These are phyloP conservation scores for Dicranocentrus wangi DNA, from an alignment of 2,888 invertebrate species.

Conservation along the genomic window DNA sequence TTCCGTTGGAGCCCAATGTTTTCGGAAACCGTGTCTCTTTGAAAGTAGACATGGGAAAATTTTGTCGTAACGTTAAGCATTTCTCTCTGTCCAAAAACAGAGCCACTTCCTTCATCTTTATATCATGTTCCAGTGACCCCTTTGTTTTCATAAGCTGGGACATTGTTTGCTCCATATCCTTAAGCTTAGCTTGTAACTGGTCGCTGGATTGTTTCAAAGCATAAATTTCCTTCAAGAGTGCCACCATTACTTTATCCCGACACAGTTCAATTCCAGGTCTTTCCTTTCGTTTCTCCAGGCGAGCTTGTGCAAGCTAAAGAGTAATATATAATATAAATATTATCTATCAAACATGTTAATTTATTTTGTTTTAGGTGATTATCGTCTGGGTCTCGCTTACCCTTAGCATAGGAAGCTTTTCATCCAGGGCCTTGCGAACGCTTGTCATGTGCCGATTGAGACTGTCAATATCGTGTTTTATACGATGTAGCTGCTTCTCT, in stretches of 20 bases:
- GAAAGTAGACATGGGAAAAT: constrained; percentile 68
- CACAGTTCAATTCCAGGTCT: constrained; percentile 71
- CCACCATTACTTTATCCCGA: constrained; percentile 70
- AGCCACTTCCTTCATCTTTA: constrained; percentile 69
- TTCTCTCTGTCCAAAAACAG: constrained; percentile 70
- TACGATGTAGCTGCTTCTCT: constrained; percentile 66
- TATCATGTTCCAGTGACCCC: constrained; percentile 69
- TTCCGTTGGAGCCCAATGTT: constrained; percentile 54
- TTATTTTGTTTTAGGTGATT: constrained; percentile 11
- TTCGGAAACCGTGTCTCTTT: constrained; percentile 66
- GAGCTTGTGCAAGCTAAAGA: constrained; percentile 67
- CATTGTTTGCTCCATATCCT: constrained; percentile 70
- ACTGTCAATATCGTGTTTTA: constrained; percentile 68
- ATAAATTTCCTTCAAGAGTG: constrained; percentile 69
- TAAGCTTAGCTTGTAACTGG: constrained; percentile 59
- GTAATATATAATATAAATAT: too few relatives aligned
- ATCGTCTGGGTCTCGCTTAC: constrained; percentile 38
- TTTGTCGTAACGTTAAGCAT: constrained; percentile 68
- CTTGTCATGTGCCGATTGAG: constrained; percentile 67
- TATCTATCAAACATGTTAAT: neutral
- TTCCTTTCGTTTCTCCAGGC: constrained; percentile 70
- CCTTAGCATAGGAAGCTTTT: constrained; percentile 68
- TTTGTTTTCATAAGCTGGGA: constrained; percentile 70
- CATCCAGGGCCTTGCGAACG: constrained; percentile 68
- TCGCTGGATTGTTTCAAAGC: constrained; percentile 67